Evolutionary conservation across 2,113 vertebrate species (phyloP).

Genomic region (Hemicordylus capensis): DNA sequence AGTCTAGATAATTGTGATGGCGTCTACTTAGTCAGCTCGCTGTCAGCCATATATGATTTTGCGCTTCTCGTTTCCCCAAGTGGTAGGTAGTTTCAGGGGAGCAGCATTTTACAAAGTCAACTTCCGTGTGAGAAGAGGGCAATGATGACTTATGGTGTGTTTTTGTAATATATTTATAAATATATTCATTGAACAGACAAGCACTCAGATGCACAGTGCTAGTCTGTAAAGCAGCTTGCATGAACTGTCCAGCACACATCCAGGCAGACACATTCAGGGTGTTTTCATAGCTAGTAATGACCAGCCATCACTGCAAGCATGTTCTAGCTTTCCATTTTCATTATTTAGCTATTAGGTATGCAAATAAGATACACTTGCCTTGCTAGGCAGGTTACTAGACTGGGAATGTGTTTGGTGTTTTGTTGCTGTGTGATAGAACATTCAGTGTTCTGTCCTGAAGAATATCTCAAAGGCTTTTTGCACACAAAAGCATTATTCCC

Average conservation of each 20-base stretch:
- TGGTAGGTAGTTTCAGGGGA: neutral
- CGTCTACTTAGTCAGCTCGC: conserved; percentile 40
- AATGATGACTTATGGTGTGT: neutral
- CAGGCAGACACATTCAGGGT: neutral
- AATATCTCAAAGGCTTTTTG: neutral
- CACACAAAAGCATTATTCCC: too few relatives aligned
- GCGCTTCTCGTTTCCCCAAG: neutral
- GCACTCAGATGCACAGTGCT: neutral
- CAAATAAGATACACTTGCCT: neutral
- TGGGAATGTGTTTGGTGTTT: neutral
- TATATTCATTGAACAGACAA: neutral
- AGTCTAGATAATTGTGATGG: conserved; percentile 36
- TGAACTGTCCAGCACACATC: neutral
- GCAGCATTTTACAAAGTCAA: neutral
- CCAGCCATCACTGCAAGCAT: neutral
- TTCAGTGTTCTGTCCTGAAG: too few relatives aligned
- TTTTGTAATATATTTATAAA: neutral
- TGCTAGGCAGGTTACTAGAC: neutral
- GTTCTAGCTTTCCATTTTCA: too few relatives aligned
- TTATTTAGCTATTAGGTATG: neutral
- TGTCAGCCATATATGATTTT: conserved; percentile 24
- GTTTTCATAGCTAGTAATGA: neutral
- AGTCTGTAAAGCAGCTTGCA: neutral
- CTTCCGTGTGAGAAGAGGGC: neutral
- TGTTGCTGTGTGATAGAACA: neutral